A percentile compares a stretch with the other conserved stretches of the same genome.
These are phyloP conservation scores for Papilio polytes DNA, from an alignment of 1,140 invertebrate species.

Conservation along the genomic window DNA sequence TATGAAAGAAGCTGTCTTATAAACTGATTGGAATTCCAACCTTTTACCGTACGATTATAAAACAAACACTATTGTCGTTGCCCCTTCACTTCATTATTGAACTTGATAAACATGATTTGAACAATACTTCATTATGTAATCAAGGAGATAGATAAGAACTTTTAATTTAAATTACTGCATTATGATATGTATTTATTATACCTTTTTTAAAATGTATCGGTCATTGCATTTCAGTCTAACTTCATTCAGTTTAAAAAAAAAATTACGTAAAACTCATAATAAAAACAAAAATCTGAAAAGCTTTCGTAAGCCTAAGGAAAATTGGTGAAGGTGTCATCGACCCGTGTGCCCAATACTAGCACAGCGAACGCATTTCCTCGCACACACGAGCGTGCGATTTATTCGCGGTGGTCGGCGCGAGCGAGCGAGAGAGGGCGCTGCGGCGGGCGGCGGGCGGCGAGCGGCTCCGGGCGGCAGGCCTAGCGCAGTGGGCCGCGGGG, in stretches of 20 bases:
- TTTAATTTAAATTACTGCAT: not conserved
- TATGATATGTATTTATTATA: not conserved
- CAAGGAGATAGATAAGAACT: not conserved
- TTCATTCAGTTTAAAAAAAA: not conserved
- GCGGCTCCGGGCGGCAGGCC: conserved; percentile 61
- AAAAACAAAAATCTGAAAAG: conserved; percentile 25
- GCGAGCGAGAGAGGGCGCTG: conserved; percentile 44
- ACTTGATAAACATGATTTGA: not conserved
- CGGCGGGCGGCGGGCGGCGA: conserved; percentile 47
- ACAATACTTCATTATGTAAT: not conserved
- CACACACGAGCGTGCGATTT: conserved; percentile 75
- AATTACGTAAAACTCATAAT: not conserved
- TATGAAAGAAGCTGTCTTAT: not conserved
- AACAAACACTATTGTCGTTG: not conserved
- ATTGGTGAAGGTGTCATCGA: conserved; percentile 74
- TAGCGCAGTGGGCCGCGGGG: conserved; percentile 67
- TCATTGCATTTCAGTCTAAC: not conserved
- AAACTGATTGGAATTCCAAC: not conserved
- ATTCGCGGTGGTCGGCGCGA: conserved; percentile 58
- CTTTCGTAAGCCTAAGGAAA: conserved; percentile 61
- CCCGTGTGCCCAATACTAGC: conserved; percentile 75
- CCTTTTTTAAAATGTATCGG: not conserved
- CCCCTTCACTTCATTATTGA: not conserved
- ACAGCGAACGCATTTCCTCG: conserved; percentile 78
- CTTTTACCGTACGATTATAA: not conserved